Base-by-base conservation (phyloP, 2,888 invertebrate species). In the Acrocyrtus sp. region DNA sequence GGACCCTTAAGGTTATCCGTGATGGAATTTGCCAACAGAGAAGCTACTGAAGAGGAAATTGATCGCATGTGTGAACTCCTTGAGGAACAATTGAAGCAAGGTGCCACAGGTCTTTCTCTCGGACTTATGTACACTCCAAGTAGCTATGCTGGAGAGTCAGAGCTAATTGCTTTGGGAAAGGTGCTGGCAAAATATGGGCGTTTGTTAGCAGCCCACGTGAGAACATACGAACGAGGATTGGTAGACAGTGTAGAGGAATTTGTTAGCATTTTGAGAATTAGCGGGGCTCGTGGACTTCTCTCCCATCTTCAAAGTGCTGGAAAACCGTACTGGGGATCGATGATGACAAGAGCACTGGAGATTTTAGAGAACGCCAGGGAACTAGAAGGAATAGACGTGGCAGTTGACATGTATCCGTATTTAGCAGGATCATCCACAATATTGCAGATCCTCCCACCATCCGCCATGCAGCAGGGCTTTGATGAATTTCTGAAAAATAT, bases 331-430 rank as follows among this genome's bases (percentile, higher is more conserved):
- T 80, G 80, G 80, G 72, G 74, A 24, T 68, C 72, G 4, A 53
- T 65, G n/a, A 80, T 80, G 39, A 54, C 69, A 8, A 41, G 62
- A 47, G 78, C 80, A 6, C 43, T 80, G 4, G 69, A 70, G 39
- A 54, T 73, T 21, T 57, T 80, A n/a, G 72, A 76, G 56, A 21
- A 50, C 24, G 80, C 80, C 15, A 61, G 76, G 29, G 51, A 62
- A 2, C 34, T 56, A 10, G 77, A 78, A 24, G 72, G 73, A 0
- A 72, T 80, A 26, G 78, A 80, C 47, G 66, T 80, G 3, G 73
- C 69, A 3, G 75, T 80, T 10, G 80, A 80, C 41, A 80, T 80
- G 80, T 80, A 80, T 54, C 80, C 80, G 10, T 80, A 80, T 48
- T 39, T 79, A 15, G 80, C 80, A 15, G 80, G 80, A 5, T 77